Evolutionary conservation across 2,113 vertebrate species (phyloP).

Genomic region (Hystrix cristata): DNA sequence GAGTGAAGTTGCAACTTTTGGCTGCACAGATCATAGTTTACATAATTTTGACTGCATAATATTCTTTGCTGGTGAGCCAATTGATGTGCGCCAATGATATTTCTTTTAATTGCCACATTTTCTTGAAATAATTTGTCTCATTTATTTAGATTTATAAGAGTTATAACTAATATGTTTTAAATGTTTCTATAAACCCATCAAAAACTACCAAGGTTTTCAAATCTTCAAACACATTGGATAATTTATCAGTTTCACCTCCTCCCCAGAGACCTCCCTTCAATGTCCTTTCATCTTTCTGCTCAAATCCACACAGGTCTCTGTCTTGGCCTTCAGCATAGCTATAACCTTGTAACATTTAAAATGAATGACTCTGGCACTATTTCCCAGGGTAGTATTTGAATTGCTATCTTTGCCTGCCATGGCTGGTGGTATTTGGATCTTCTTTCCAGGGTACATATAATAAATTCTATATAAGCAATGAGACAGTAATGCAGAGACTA

Average conservation of each 20-base stretch:
- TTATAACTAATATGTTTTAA: slow-evolving; percentile 15
- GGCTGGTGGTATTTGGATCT: background rate
- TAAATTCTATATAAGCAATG: background rate
- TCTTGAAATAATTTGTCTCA: background rate
- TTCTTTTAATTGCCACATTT: background rate
- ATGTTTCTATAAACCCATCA: background rate
- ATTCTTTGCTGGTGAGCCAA: background rate
- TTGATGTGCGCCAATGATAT: background rate
- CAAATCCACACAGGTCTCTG: background rate
- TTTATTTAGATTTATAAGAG: slow-evolving; percentile 9
- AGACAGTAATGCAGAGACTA: background rate
- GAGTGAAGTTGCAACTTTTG: background rate
- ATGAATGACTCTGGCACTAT: background rate
- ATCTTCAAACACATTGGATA: background rate
- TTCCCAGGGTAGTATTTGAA: background rate
- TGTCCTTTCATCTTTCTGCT: background rate
- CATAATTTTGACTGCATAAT: background rate
- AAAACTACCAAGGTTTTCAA: background rate
- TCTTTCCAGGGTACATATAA: slow-evolving; percentile 2
- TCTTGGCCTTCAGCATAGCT: background rate
- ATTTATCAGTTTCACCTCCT: background rate
- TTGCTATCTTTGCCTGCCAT: background rate
- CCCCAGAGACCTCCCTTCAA: background rate
- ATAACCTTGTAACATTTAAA: background rate
- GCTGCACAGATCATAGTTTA: background rate